Percentiles rank a stretch among this genome's conserved stretches.
These are phyloP conservation scores for Tethea ocularis DNA, from an alignment of 2,888 invertebrate species.

Conservation along the genomic window DNA sequence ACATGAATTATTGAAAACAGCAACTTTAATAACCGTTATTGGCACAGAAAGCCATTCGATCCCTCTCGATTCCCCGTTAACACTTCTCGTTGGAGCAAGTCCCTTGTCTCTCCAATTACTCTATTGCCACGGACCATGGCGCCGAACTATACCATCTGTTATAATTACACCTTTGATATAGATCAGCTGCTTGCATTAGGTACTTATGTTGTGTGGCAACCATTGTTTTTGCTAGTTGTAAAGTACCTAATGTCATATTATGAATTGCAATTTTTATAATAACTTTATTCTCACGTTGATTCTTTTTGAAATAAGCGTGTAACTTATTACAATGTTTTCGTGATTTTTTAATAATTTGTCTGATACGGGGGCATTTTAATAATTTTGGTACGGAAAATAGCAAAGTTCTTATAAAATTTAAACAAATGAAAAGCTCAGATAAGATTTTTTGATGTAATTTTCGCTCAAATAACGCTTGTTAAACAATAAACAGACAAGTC, in stretches of 20 bases:
- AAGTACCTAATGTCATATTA: conserved; percentile 10
- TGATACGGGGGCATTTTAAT: not conserved
- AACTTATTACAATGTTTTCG: not conserved
- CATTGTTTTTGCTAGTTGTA: conserved; percentile 11
- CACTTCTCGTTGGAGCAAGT: not conserved
- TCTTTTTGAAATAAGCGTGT: not conserved
- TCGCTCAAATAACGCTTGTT: too few relatives aligned
- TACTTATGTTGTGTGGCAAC: conserved; percentile 6
- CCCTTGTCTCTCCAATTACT: conserved; percentile 4
- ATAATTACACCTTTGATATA: conserved; percentile 1
- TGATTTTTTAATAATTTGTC: too few relatives aligned
- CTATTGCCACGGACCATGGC: not conserved
- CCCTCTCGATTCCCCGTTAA: conserved; percentile 2
- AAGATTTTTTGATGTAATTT: too few relatives aligned
- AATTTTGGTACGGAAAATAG: too few relatives aligned
- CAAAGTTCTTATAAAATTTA: too few relatives aligned
- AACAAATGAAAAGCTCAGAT: not conserved
- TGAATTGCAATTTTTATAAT: conserved; percentile 11
- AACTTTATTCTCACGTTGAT: conserved; percentile 4
- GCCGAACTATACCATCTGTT: not conserved
- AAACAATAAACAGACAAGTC: too few relatives aligned
- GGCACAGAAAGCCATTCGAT: not conserved
- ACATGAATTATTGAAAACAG: not conserved
- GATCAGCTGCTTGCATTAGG: not conserved
- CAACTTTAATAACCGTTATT: not conserved